These are phyloP conservation scores for Ciconia maguari DNA, from an alignment of 2,113 vertebrate species.

Conservation along the genomic window DNA sequence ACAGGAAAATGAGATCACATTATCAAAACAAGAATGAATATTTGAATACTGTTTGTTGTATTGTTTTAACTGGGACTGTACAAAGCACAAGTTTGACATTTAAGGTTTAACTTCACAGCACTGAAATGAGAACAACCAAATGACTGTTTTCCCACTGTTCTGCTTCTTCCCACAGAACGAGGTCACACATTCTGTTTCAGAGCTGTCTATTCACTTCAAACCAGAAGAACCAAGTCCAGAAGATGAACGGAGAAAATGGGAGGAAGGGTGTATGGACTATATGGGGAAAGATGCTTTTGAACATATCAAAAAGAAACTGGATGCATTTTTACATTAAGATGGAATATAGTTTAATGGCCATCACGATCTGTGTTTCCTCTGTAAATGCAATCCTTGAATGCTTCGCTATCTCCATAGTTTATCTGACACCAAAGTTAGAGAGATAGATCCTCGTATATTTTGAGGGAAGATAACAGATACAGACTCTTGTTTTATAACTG, in stretches of 20 bases:
- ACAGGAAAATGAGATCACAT: not conserved
- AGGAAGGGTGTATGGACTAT: constrained; percentile 83
- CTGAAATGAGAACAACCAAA: not conserved
- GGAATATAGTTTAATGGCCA: not conserved
- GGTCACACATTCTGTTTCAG: not conserved
- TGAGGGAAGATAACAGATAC: not conserved
- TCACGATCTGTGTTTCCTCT: not conserved
- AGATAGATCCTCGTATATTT: not conserved
- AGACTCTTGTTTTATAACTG: not conserved
- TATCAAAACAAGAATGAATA: not conserved
- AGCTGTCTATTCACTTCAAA: constrained; percentile 57
- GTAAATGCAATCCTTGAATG: not conserved
- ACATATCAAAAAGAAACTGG: constrained; percentile 79
- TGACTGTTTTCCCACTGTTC: not conserved
- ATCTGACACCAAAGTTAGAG: not conserved
- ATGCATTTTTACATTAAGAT: constrained; percentile 78
- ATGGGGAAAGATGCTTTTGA: constrained; percentile 79
- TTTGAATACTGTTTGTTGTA: not conserved
- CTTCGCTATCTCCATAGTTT: not conserved
- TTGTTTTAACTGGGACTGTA: not conserved
- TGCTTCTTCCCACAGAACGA: constrained; percentile 44
- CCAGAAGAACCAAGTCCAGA: constrained; percentile 44
- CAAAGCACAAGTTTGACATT: not conserved
- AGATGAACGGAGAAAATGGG: constrained; percentile 76
- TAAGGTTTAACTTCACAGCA: not conserved